Conservation (phyloP, 2,888 invertebrate species). For the Callyntrura guangdongensis region DNA sequence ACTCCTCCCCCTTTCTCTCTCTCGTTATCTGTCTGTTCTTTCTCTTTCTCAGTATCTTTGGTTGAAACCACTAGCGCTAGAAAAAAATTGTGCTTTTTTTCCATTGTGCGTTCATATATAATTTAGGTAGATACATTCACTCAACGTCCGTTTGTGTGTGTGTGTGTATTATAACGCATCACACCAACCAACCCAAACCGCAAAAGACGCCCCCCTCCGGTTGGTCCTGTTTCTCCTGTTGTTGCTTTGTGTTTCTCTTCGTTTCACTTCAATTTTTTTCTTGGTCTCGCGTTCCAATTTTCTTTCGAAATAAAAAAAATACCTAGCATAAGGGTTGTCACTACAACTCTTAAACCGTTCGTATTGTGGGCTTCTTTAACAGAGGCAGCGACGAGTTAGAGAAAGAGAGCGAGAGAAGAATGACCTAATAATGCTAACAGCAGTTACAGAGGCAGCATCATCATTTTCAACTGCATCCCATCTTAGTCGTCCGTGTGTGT, state of each 20-base stretch:
- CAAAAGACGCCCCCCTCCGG: slow-evolving; percentile 20
- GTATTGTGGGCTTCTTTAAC: not conserved
- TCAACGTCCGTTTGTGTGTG: too few species aligned
- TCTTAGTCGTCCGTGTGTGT: not conserved
- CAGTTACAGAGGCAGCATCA: not conserved
- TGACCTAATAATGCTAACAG: slow-evolving; percentile 16
- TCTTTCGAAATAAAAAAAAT: not conserved
- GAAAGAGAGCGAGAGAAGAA: slow-evolving; percentile 11
- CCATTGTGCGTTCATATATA: not conserved
- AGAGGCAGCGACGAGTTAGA: not conserved
- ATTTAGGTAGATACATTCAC: too few species aligned
- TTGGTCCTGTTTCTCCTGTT: not conserved
- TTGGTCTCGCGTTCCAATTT: slow-evolving; percentile 1
- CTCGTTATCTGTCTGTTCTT: not conserved
- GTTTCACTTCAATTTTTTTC: not conserved
- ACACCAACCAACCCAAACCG: not conserved
- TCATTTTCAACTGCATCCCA: slow-evolving; percentile 11
- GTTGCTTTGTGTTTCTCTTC: not conserved
- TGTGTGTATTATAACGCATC: not conserved
- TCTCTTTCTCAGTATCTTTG: too few species aligned
- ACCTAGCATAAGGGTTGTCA: slow-evolving; percentile 32
- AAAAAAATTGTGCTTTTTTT: not conserved
- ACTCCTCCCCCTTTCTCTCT: not conserved
- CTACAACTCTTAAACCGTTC: slow-evolving; percentile 6
- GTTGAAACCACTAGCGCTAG: not conserved